Percentiles rank a stretch among this genome's conserved stretches.
These are phyloP conservation scores for Theonella swinhoei DNA, from an alignment of 37 sponge, comb jelly and placozoan species.

Conservation along the genomic window DNA sequence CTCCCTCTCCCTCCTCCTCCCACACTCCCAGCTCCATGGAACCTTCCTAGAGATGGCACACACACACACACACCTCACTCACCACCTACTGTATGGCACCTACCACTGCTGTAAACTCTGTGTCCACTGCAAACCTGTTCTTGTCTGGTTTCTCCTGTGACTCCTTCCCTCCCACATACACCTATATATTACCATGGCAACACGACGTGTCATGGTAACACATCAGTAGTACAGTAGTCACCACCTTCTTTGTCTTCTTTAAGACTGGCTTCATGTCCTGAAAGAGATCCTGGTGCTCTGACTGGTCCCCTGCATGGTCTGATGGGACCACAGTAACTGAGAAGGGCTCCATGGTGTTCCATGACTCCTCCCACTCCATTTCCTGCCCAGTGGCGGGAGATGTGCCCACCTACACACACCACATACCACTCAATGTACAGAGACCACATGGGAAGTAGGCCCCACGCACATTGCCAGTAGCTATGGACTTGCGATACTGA, in stretches of 20 bases:
- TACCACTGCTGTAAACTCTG: not conserved
- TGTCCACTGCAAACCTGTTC: conserved; percentile 30
- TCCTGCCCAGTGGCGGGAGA: not conserved
- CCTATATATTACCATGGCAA: not conserved
- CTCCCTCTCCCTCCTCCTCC: conserved; percentile 7
- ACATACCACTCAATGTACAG: not conserved
- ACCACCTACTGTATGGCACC: not conserved
- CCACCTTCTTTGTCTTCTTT: conserved; percentile 44
- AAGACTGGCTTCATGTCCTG: conserved; percentile 55
- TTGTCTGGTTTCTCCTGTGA: conserved; percentile 5
- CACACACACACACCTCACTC: too few species aligned
- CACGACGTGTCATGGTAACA: not conserved
- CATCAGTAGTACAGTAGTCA: not conserved
- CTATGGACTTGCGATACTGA: not conserved
- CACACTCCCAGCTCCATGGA: conserved; percentile 39
- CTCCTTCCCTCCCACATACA: conserved; percentile 1
- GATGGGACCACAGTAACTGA: conserved; percentile 38
- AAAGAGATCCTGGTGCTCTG: conserved; percentile 19
- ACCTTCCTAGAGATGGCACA: too few species aligned
- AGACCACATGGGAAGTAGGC: not conserved
- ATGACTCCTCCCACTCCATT: conserved; percentile 26
- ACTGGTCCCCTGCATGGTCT: not conserved
- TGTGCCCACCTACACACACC: conserved; percentile 3
- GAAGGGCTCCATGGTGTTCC: conserved; percentile 37
- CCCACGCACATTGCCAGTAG: not conserved